Evolutionary conservation across 1,140 invertebrate genomes (phyloP), one percentile per base, ranked within the genome.

Genomic region (Aphelenchoides avenae): DNA sequence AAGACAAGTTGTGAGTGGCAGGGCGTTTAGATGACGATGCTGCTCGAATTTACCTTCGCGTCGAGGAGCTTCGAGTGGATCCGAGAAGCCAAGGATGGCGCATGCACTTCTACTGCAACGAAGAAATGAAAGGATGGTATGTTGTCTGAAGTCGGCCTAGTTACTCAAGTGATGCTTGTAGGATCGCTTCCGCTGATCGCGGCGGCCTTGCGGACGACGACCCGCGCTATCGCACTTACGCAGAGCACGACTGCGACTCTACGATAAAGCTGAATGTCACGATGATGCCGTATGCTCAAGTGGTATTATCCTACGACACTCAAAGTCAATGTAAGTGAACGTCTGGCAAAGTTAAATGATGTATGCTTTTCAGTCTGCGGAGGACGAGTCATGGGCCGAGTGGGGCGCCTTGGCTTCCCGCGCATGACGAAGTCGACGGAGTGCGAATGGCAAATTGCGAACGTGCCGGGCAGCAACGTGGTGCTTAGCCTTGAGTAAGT

Each of bases 301-400:
- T 49, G 7, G 6, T 49, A 6, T 13, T 49, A 20, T 31, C 13
- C 22, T 62, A 62, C 63, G 60, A 62, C 63, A 61, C 46, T 36
- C 59, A 69, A 11, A 31, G 20, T 6, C 26, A 29, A 11, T 62
- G 60, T 62, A 53, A 66, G 26, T 50, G 15, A 41, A 7, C 20
- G 18, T 43, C 30, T 20, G 30, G 30, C 7, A 20, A 26, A 11
- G 7, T 43, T 7, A 43, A 7, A 43, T 7, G 18, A 43, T 15
- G 30, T 43, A 20, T 43, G 18, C 30, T 43, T 63, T 64, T 50
- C 13, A 64, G 61, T 64, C 29, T 64, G 61, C 40, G 61, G 61
- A 13, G 65, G 65, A 6, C 29, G 27, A 9, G 26, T 62, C 3
- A 13, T 11, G 7, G 40, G 37, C 15, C 3, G n/a, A 3, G 11